Evolutionary conservation across 2,797 vertebrate genomes (phyloP), one percentile per base, ranked within the genome.

Genomic region (Rachycentron canadum): DNA sequence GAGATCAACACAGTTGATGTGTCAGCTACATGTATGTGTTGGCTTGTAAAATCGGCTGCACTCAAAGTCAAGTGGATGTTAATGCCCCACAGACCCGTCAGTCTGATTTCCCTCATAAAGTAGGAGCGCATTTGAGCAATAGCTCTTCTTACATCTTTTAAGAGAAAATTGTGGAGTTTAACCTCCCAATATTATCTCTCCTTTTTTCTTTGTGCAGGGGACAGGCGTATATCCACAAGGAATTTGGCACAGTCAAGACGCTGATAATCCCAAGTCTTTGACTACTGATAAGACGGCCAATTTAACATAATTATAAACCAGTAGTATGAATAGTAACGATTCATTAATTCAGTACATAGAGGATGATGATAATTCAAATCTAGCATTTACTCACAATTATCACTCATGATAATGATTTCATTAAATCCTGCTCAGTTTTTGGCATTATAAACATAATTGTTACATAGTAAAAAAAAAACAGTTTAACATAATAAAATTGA

Each of bases 361-460:
- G 91, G 90, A 82, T 89, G 91, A 93, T 88, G 82, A 91, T 93
- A 89, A 95, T 95, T 94, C 89, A 92, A 92, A 94, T 95, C 91
- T 70, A 84, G 92, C 93, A 90, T 93, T 92, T 90, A 89, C 88
- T 94, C 87, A 89, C 92, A 94, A 95, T 95, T 95, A 95, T 91
- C 90, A 91, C 84, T 84, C 87, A 68, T 86, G 88, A 91, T 95
- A 93, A 95, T 94, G 93, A 94, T 95, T 93, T 92, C 91, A 93
- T 93, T 92, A 91, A 97, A 97, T 97, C 96, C 95, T 93, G 94
- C 94, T 95, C 95, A 95, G 96, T 97, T 97, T 96, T 95, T 97
- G 96, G 96, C 96, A 97, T 98, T 98, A 98, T 97, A 97, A 98
- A 97, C 96, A 96, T 97, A 97, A 97, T 97, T 96, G 96, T 95